Conservation (phyloP, 2,797 vertebrate species). For the Odontamblyopus rebecca region DNA sequence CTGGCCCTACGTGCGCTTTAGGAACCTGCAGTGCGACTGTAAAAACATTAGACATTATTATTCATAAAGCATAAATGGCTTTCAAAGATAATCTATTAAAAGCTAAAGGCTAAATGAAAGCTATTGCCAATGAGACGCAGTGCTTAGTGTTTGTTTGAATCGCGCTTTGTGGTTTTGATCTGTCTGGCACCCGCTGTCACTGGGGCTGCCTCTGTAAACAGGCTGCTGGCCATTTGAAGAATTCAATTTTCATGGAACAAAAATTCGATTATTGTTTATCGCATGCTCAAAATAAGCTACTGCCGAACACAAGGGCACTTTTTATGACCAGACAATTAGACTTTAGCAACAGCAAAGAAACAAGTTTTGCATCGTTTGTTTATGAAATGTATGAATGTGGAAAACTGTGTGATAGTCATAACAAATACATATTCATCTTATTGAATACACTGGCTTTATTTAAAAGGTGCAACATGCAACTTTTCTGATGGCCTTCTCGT, state of each 20-base stretch:
- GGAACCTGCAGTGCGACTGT: neutral
- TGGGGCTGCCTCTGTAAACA: constrained; percentile 12
- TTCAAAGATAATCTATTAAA: constrained; percentile 46
- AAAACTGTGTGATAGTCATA: neutral
- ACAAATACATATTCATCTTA: neutral
- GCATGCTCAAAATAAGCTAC: neutral
- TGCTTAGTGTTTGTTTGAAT: neutral
- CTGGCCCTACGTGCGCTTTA: neutral
- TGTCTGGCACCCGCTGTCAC: neutral
- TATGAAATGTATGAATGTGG: neutral
- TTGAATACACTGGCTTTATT: too few species aligned
- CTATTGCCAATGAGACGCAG: constrained; percentile 1
- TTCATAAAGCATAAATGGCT: constrained; percentile 37
- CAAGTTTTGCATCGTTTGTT: neutral
- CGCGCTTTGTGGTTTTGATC: constrained; percentile 12
- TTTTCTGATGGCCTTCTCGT: too few species aligned
- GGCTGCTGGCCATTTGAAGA: neutral
- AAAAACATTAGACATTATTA: neutral
- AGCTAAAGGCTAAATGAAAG: constrained; percentile 33
- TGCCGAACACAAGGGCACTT: neutral
- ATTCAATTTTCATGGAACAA: constrained; percentile 2
- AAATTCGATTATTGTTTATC: constrained; percentile 1
- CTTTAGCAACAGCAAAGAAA: neutral
- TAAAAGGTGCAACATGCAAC: too few species aligned
- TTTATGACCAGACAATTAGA: neutral